These are phyloP conservation scores for Drosophila mimetica DNA, from an alignment of 2,888 invertebrate genomes.

Conservation along the genomic window DNA sequence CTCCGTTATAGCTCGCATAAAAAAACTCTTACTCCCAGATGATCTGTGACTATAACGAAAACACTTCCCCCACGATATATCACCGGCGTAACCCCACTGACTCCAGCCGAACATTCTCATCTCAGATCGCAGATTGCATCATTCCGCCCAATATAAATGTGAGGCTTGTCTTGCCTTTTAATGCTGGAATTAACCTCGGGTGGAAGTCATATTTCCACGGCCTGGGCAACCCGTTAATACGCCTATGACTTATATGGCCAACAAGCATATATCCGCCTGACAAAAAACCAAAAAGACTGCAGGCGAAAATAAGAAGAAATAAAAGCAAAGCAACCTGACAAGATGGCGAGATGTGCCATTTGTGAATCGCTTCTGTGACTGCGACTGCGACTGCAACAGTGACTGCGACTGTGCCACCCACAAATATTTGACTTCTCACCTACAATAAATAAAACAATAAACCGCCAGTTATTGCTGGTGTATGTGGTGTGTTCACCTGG, in stretches of 20 bases:
- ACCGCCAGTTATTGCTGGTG: slow-evolving; percentile 55
- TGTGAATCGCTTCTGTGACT: slow-evolving; percentile 54
- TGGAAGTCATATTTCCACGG: slow-evolving; percentile 48
- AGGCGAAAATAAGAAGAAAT: slow-evolving; percentile 53
- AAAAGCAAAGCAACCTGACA: slow-evolving; percentile 49
- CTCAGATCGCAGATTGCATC: slow-evolving; percentile 47
- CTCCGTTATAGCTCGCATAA: background rate
- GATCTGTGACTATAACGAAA: slow-evolving; percentile 28
- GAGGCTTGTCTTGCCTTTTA: slow-evolving; percentile 69
- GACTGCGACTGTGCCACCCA: slow-evolving; percentile 63
- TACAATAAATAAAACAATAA: slow-evolving; percentile 79
- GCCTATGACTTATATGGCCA: slow-evolving; percentile 50
- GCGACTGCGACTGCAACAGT: slow-evolving; percentile 30
- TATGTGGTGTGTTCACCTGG: slow-evolving; percentile 51
- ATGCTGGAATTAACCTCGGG: slow-evolving; percentile 73
- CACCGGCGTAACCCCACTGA: slow-evolving; percentile 19
- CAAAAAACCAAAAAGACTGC: slow-evolving; percentile 57
- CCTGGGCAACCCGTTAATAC: slow-evolving; percentile 56
- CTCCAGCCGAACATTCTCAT: slow-evolving; percentile 36
- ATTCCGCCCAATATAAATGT: slow-evolving; percentile 49
- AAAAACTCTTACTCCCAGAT: slow-evolving; percentile 5
- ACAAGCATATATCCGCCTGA: slow-evolving; percentile 60
- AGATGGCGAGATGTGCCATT: slow-evolving; percentile 74
- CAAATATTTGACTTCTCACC: slow-evolving; percentile 79
- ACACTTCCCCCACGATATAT: slow-evolving; percentile 33